Conservation (phyloP, 2,797 vertebrate species). For the Xenentodon cancila region DNA sequence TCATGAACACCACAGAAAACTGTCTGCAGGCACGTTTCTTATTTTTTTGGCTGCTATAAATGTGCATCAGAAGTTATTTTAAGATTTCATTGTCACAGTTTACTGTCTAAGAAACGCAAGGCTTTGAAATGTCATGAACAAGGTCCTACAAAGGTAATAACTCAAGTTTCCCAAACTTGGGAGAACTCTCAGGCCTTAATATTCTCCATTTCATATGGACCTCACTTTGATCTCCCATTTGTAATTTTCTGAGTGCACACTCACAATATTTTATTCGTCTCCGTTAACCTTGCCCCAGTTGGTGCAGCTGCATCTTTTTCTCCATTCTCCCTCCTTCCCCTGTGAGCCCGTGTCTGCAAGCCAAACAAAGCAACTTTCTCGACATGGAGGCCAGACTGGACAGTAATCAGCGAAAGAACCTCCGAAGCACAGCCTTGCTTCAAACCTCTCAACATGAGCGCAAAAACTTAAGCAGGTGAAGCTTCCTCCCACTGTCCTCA, state of each 20-base stretch:
- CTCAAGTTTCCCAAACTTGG: no score
- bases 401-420: slow-evolving; percentile 55
- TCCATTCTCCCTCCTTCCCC: slow-evolving; percentile 11
- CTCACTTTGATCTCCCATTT: neutral
- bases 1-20: no score
- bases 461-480: slow-evolving; percentile 52
- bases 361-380: slow-evolving; percentile 59
- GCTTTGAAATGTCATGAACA: no score
- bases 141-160: no score
- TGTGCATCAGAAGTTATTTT: neutral
- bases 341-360: slow-evolving; percentile 44
- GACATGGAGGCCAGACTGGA: slow-evolving; percentile 5
- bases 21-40: no score
- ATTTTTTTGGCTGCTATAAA: neutral
- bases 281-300: slow-evolving; percentile 20
- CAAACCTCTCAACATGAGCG: slow-evolving; percentile 38
- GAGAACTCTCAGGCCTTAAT: no score
- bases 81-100: neutral
- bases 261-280: slow-evolving; percentile 9
- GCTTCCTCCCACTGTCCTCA: slow-evolving; percentile 40
- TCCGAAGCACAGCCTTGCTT: slow-evolving; percentile 45
- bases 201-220: neutral
- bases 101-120: neutral
- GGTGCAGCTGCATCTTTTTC: slow-evolving; percentile 30
- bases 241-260: slow-evolving; percentile 5